These are phyloP conservation scores for Crepidodera aurea DNA, from an alignment of 2,888 invertebrate species.

Conservation along the genomic window DNA sequence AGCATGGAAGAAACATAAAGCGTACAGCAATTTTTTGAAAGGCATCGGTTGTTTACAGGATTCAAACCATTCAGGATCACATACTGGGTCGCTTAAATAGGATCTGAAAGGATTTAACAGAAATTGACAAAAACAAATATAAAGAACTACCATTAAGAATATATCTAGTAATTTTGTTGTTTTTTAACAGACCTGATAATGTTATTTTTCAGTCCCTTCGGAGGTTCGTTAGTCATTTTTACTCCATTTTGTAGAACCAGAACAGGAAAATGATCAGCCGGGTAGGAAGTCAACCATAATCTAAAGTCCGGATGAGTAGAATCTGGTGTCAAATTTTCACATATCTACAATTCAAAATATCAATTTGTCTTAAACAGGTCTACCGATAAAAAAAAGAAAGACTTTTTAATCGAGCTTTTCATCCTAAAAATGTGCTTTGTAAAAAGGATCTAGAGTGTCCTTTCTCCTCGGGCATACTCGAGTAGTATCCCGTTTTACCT, in stretches of 20 bases:
- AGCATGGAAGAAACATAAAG: conserved; percentile 94
- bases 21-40: conserved; percentile 88
- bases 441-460: no score
- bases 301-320: conserved; percentile 90
- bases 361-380: no score
- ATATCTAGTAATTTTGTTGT: neutral
- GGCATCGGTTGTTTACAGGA: conserved; percentile 76
- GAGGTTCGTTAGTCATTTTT: conserved; percentile 97
- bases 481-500: no score
- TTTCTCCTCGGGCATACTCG: no score
- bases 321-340: conserved; percentile 82
- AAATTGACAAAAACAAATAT: neutral
- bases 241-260: conserved; percentile 91
- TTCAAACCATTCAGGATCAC: conserved; percentile 87
- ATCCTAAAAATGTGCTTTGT: no score
- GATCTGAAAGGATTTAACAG: conserved; percentile 60
- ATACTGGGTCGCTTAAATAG: conserved; percentile 86
- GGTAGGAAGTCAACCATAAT: conserved; percentile 94
- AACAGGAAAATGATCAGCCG: conserved; percentile 90
- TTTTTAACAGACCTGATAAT: conserved; percentile 31
- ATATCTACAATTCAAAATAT: conserved; percentile 70
- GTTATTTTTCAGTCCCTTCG: conserved; percentile 72
- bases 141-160: no score
- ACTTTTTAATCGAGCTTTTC: no score
- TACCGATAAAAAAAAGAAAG: no score